A percentile compares a stretch with the other conserved stretches of the same genome.
Conservation (phyloP, 1,140 invertebrate species). For the Paracyclopina nana region DNA sequence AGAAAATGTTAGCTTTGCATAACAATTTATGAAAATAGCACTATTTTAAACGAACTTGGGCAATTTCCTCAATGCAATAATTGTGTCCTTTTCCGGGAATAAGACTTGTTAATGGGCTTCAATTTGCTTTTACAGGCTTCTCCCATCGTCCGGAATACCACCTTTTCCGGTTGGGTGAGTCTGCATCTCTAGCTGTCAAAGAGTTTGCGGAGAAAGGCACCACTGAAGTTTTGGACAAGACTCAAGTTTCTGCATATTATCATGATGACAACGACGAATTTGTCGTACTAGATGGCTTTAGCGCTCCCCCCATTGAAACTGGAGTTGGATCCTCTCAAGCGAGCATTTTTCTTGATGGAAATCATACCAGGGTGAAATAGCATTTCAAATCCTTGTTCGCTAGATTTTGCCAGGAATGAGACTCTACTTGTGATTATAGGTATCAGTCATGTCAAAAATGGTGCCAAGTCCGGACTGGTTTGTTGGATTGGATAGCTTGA, state of each 20-base stretch:
- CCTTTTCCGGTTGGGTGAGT: constrained; percentile 53
- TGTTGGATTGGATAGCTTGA: constrained; percentile 76
- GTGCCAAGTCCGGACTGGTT: constrained; percentile 96
- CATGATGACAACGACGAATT: no score
- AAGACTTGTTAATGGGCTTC: no score
- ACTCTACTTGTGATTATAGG: constrained; percentile 29
- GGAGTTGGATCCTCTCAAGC: constrained; percentile 57
- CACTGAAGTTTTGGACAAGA: constrained; percentile 42
- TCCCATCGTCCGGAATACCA: constrained; percentile 58
- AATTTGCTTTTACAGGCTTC: constrained; percentile 53
- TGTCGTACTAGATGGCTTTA: constrained; percentile 57
- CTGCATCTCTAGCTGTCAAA: constrained; percentile 47
- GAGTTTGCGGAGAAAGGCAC: constrained; percentile 61
- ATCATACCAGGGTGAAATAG: constrained; percentile 44
- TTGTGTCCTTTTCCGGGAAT: no score
- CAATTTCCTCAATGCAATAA: no score
- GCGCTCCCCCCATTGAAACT: constrained; percentile 45
- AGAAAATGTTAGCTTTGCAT: no score
- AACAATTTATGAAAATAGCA: no score
- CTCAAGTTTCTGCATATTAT: constrained; percentile 17
- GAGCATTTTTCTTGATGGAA: constrained; percentile 70
- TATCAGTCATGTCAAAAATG: constrained; percentile 63
- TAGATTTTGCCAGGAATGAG: not conserved
- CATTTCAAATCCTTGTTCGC: not conserved
- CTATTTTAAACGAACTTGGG: no score